phyloP scores from a whole-genome alignment of 2,113 vertebrate species.

The Girardinichthys multiradiatus region DNA sequence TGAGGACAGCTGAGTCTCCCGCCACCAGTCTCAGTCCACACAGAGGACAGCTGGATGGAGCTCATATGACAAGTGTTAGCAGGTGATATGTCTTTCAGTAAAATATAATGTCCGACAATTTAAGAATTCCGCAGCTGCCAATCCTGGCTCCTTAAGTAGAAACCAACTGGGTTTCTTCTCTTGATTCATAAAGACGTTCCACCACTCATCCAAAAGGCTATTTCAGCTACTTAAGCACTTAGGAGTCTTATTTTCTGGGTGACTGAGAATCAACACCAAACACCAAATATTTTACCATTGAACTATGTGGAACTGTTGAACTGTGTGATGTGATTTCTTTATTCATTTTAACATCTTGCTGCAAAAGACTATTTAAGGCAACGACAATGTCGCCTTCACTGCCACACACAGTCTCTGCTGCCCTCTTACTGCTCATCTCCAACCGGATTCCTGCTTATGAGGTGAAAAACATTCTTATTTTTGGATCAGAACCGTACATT shows the following conservation, averaged over 20 bases:
- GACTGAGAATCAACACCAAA: no score
- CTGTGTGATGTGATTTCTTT: no score
- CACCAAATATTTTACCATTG: background rate
- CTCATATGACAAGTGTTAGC: constrained; percentile 13
- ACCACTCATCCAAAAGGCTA: background rate
- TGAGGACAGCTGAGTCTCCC: constrained; percentile 18
- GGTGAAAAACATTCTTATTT: constrained; percentile 60
- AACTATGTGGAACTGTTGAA: background rate
- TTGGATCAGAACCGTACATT: no score
- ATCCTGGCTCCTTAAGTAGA: background rate
- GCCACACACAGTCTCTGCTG: background rate
- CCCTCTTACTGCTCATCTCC: constrained; percentile 81
- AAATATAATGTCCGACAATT: no score
- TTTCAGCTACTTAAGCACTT: background rate
- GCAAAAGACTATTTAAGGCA: constrained; percentile 14
- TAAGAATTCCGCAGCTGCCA: background rate
- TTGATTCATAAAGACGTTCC: background rate
- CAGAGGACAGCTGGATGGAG: background rate
- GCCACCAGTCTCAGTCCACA: constrained; percentile 23
- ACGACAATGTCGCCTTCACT: constrained; percentile 18
- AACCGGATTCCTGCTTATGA: constrained; percentile 85
- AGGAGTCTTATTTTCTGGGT: background rate
- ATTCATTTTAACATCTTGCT: background rate
- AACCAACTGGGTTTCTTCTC: background rate
- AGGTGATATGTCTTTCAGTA: constrained; percentile 35